Evolutionary conservation across 2,888 invertebrate species (phyloP), one percentile per base, ranked within the genome.

Genomic region (Eristalis arbustorum): DNA sequence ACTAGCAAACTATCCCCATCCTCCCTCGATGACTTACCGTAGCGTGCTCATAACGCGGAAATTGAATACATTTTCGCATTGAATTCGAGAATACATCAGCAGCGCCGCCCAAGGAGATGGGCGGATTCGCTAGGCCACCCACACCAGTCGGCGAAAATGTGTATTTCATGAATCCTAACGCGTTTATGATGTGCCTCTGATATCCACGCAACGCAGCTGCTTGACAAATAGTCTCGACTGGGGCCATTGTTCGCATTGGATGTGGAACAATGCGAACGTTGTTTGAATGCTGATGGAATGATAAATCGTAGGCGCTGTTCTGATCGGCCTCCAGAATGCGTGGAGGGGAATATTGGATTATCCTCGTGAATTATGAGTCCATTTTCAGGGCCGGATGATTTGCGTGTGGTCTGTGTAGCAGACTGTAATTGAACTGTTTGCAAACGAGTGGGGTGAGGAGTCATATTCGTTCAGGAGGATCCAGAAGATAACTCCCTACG

Each of bases 81-180:
- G 18, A 49, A 49, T n/a, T 18, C 49, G 49, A 49, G 49, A 49
- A 49, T 8, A 49, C 49, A 18, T 49, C 49, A 8, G 18, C 49
- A 49, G 11, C 34, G 31, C 11, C 34, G 11, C 34, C 11, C 34
- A 37, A 11, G 37, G 13, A 37, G 37, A 11, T 37, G 37, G 2
- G 11, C 37, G 37, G n/a, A 8, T 18, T 49, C 18, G 49, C 8
- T 49, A 2, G 11, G 13, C 11, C 37, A 13, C 11, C 13, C 37
- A 37, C 37, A 10, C 13, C 37, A 37, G 13, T 2, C 37, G 10
- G 14, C 25, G 62, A 62, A 56, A 72, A 72, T 62, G 40, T 64
- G 56, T 73, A 18, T 18, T 68, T 40, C 74, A 18, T 74, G 72
- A 62, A 69, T 77, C 69, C 31, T 71, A 77, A 77, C 64, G 77